Conservation (phyloP, 1,140 invertebrate genomes). For the Euschistus heros region DNA sequence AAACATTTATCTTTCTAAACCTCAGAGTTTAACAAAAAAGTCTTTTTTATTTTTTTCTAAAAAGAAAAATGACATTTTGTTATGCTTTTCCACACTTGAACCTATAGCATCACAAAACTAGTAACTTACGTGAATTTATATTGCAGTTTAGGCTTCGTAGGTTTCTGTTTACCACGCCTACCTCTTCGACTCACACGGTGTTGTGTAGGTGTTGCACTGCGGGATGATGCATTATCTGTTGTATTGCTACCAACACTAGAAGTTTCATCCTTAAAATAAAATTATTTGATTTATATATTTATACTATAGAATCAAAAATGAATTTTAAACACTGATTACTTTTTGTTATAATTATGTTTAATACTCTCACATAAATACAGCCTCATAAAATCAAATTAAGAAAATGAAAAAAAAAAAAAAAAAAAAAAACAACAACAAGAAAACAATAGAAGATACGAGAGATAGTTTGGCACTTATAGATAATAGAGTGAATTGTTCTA, state of each 20-base stretch:
- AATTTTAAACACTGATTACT: too few relatives aligned
- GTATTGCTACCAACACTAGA: conserved; percentile 66
- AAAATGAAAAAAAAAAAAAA: too few relatives aligned
- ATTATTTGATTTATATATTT: too few relatives aligned
- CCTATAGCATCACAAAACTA: neutral
- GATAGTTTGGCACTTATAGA: too few relatives aligned
- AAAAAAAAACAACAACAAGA: too few relatives aligned
- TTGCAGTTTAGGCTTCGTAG: conserved; percentile 55
- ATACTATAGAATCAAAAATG: too few relatives aligned
- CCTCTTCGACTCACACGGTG: conserved; percentile 49
- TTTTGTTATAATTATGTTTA: too few relatives aligned
- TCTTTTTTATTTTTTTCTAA: neutral
- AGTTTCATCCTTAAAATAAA: conserved; percentile 40
- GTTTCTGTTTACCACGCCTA: conserved; percentile 50
- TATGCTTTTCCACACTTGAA: too few relatives aligned
- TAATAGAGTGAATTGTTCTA: neutral
- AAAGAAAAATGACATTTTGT: too few relatives aligned
- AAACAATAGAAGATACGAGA: too few relatives aligned
- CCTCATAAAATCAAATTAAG: too few relatives aligned
- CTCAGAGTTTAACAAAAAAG: neutral
- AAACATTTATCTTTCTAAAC: neutral
- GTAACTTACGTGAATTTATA: conserved; percentile 66
- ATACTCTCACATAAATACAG: too few relatives aligned
- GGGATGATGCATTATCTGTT: conserved; percentile 63
- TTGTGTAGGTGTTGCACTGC: conserved; percentile 73